Percentiles rank a stretch among this genome's conserved stretches.
phyloP scores from a whole-genome alignment of 2,888 invertebrate genomes.

The Melanophora roralis region DNA sequence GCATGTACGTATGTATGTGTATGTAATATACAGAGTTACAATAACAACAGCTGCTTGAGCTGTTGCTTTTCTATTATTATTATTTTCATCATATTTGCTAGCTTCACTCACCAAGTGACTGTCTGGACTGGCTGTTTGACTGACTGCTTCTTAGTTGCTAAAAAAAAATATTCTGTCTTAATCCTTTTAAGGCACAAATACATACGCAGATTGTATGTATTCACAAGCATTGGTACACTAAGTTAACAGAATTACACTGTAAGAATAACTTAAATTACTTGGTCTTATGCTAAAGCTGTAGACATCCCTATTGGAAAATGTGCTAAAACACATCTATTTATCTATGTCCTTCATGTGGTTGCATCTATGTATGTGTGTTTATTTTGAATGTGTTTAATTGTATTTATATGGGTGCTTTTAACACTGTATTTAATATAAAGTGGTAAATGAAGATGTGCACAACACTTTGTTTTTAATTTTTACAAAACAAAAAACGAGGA shows the following conservation, averaged over 20 bases:
- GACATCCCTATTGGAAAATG: background rate
- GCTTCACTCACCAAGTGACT: background rate
- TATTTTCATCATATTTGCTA: background rate
- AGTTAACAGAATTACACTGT: conserved; percentile 2
- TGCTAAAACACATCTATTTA: conserved; percentile 7
- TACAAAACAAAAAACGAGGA: background rate
- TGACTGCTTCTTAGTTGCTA: no score
- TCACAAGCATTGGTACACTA: background rate
- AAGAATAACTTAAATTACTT: background rate
- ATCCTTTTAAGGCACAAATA: conserved; percentile 55
- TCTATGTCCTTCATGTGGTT: no score
- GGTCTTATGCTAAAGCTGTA: background rate
- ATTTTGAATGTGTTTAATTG: conserved; percentile 2
- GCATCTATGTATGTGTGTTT: background rate
- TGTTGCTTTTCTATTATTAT: background rate
- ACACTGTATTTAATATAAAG: background rate
- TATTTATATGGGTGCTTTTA: background rate
- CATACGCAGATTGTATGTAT: background rate
- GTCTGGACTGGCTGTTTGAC: background rate
- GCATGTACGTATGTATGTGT: background rate
- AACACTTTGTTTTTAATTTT: conserved; percentile 43
- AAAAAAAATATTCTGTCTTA: conserved; percentile 4
- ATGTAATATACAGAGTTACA: background rate
- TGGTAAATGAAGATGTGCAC: conserved; percentile 24
- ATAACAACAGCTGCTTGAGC: conserved; percentile 41